These are phyloP conservation scores for Lutjanus argentimaculatus DNA, from an alignment of 2,797 vertebrate species.

Conservation along the genomic window DNA sequence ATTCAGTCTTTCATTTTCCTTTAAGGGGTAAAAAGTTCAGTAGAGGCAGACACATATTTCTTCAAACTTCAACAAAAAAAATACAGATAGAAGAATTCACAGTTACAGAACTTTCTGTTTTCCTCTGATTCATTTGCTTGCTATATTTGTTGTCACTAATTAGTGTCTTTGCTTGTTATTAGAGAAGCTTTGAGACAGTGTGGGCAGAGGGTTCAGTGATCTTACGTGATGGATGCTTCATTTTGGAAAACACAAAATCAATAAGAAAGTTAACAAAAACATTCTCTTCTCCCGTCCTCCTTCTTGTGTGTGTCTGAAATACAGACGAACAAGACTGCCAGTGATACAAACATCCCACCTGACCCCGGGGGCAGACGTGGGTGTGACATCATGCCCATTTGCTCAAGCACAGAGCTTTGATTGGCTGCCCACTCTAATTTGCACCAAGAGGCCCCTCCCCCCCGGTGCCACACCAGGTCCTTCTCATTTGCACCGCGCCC, in stretches of 20 bases:
- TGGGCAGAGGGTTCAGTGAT: slow-evolving; percentile 44
- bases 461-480: slow-evolving; percentile 6
- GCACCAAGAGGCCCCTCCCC: slow-evolving; percentile 11
- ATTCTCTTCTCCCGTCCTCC: slow-evolving; percentile 10
- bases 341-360: slow-evolving; percentile 43
- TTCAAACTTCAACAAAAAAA: neutral
- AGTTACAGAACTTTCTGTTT: neutral
- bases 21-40: neutral
- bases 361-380: slow-evolving; percentile 50
- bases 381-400: slow-evolving; percentile 62
- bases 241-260: slow-evolving; percentile 27
- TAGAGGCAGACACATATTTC: neutral
- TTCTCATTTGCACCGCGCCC: slow-evolving; percentile 38
- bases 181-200: slow-evolving; percentile 20
- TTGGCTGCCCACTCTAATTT: slow-evolving; percentile 64
- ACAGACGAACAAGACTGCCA: slow-evolving; percentile 27
- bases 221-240: slow-evolving; percentile 27
- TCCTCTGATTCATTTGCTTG: neutral
- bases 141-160: slow-evolving; percentile 29
- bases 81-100: neutral
- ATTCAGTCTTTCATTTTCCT: neutral
- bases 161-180: slow-evolving; percentile 7
- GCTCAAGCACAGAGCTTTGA: slow-evolving; percentile 59
- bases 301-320: slow-evolving; percentile 18
- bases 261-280: slow-evolving; percentile 33